Base-by-base conservation (phyloP, 2,113 vertebrate species). In the Periophthalmus modestus region DNA sequence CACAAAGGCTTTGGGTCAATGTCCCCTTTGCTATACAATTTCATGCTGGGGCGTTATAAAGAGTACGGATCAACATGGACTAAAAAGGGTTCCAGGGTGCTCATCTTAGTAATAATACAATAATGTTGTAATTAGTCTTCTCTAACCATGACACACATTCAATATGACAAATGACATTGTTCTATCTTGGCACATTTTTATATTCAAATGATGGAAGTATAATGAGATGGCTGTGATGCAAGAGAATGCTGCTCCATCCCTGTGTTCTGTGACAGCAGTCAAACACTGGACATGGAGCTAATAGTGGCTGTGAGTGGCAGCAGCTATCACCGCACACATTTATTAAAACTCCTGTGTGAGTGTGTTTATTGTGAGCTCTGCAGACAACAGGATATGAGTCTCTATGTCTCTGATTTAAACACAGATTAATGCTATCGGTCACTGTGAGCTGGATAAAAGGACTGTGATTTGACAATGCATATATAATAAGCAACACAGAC, bases 371-470 rank as follows among this genome's bases (percentile, higher is more conserved):
- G 24, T 24, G 46, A 66, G 23, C 18, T 28, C 15, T 63, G 46
- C 28, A 70, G 24, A 58, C 39, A 28, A 24, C 61, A 66, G 52
- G 67, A 74, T 70, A 71, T 74, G 68, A 79, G n/a, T 50, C 21
- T 12, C 14, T 43, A 52, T 54, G 16, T 24, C 36, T 57, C 10
- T 72, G 71, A n/a, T 58, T 66, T 28, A 69, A 66, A 19, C 10
- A 46, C 75, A 68, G 36, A 43, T 13, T 23, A 21, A 67, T 74
- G 52, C 12, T 19, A 34, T 75, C 33, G 34, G 28, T 66, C 65
- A 46, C 23, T 54, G 33, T 34, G 61, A 33, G 16, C 28, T 34
- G 59, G 28, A 63, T 63, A 39, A 65, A 43, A 39, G 62, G 33
- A 65, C 33, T 65, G 34, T 65, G 61, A 65, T 65, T 34, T 65